Percentiles rank a stretch among this genome's conserved stretches.
Conservation (phyloP, 2,888 invertebrate species). For the Tachina grossa region DNA sequence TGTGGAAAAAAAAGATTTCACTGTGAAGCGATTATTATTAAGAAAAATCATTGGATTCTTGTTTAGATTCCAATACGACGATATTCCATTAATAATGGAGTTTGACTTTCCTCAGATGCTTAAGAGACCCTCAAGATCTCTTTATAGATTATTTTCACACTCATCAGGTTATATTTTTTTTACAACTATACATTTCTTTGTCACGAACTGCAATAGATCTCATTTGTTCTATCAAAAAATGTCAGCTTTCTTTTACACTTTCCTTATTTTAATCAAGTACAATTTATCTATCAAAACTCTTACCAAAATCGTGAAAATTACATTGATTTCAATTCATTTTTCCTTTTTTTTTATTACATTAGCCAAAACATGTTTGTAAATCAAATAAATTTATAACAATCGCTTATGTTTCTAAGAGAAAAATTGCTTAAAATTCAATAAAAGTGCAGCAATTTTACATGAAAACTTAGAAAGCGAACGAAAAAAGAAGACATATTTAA, state of each 20-base stretch:
- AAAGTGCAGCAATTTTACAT: not conserved
- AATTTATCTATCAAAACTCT: not conserved
- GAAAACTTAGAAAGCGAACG: constrained; percentile 14
- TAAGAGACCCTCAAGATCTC: too few relatives aligned
- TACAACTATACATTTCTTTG: too few relatives aligned
- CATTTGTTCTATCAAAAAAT: not conserved
- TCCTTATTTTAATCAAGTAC: not conserved
- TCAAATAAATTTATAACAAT: constrained; percentile 15
- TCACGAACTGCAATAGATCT: too few relatives aligned
- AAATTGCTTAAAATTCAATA: constrained; percentile 40
- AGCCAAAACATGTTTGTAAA: not conserved
- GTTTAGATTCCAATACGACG: too few relatives aligned
- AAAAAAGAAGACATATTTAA: not conserved
- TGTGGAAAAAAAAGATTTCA: too few relatives aligned
- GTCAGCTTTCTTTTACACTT: not conserved
- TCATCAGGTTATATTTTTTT: too few relatives aligned
- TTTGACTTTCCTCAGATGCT: too few relatives aligned
- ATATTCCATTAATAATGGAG: too few relatives aligned
- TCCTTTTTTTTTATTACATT: too few relatives aligned
- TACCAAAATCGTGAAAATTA: not conserved
- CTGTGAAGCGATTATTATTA: too few relatives aligned
- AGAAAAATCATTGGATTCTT: too few relatives aligned
- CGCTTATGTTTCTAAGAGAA: not conserved
- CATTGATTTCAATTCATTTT: not conserved
- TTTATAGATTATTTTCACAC: too few relatives aligned